A percentile compares a stretch with the other conserved stretches of the same genome.
These are phyloP conservation scores for Elachura formosa DNA, from an alignment of 2,113 vertebrate species.

Conservation along the genomic window DNA sequence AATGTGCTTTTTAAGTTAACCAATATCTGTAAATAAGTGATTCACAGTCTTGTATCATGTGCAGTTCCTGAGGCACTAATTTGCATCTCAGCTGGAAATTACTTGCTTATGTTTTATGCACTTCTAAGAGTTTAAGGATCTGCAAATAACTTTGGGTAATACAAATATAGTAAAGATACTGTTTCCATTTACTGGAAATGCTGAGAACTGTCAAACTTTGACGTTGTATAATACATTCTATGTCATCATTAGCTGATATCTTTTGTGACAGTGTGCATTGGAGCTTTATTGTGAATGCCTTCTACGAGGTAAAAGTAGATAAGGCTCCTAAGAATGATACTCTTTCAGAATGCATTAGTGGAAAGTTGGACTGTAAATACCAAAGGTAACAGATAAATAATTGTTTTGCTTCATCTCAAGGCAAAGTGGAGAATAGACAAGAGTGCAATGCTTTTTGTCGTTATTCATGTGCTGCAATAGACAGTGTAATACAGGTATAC, in stretches of 20 bases:
- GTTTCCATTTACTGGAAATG: background rate
- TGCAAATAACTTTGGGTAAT: background rate
- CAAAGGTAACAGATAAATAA: background rate
- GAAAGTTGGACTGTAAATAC: background rate
- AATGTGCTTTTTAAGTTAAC: background rate
- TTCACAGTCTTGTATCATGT: background rate
- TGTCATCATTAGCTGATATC: background rate
- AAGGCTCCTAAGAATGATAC: background rate
- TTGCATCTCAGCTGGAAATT: background rate
- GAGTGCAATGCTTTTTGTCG: background rate
- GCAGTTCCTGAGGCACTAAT: background rate
- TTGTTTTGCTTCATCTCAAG: background rate
- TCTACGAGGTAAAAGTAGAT: background rate
- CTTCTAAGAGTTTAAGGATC: background rate
- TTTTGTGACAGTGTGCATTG: background rate
- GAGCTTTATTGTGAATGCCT: background rate
- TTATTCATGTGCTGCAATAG: background rate
- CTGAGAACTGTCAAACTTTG: background rate
- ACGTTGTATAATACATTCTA: background rate
- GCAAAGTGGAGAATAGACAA: background rate
- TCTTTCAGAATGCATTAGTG: background rate
- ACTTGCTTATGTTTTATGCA: background rate
- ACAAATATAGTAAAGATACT: background rate
- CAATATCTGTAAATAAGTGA: background rate
- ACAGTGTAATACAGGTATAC: background rate